Evolutionary conservation across 2,113 vertebrate genomes (phyloP).

Genomic region (Ptychochromis oligacanthus): DNA sequence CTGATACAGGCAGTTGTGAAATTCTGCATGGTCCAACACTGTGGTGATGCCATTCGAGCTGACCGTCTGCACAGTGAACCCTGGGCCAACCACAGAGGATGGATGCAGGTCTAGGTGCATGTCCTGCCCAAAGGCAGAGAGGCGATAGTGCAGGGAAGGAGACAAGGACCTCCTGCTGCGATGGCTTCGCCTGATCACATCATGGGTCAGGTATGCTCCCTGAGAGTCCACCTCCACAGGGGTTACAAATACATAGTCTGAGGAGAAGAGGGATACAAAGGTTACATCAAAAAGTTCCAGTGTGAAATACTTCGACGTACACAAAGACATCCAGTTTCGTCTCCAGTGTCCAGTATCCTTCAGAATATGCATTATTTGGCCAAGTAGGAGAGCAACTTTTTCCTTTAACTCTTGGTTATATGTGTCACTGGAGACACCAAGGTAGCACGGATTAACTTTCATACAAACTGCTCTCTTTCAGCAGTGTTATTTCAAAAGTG

Average conservation of each 20-base stretch:
- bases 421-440: background rate
- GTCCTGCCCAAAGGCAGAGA: conserved; percentile 93
- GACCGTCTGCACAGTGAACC: conserved; percentile 90
- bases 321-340: background rate
- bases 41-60: conserved; percentile 82
- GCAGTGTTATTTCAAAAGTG: background rate
- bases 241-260: conserved; percentile 94
- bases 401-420: background rate
- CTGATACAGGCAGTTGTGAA: conserved; percentile 92
- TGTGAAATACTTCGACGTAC: background rate
- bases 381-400: background rate
- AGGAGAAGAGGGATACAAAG: background rate
- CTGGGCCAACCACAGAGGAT: conserved; percentile 86
- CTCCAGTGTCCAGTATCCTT: background rate
- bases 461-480: background rate
- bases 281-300: background rate
- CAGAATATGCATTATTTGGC: background rate
- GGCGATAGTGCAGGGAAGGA: conserved; percentile 86
- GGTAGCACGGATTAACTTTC: background rate
- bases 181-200: conserved; percentile 83
- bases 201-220: conserved; percentile 87
- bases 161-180: conserved; percentile 85
- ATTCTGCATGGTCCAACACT: conserved; percentile 69
- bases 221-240: conserved; percentile 91
- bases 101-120: conserved; percentile 90